Base-by-base conservation (phyloP, 2,888 invertebrate genomes). In the Octodonta nipae region DNA sequence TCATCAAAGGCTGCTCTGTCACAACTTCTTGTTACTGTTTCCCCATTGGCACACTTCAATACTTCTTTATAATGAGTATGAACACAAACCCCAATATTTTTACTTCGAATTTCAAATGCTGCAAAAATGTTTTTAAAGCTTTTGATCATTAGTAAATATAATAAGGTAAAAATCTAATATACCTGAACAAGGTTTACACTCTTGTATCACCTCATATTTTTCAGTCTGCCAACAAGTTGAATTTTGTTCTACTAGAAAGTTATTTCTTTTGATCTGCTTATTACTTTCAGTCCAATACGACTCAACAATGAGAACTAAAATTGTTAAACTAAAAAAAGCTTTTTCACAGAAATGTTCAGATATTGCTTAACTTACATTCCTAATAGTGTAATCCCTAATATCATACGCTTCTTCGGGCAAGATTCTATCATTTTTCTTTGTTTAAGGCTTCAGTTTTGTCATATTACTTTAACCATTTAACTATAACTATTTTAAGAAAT, bases 131-230 rank as follows among this genome's bases (percentile, higher is more conserved):
- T 12, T 32, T 7, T 22, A 10, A 4, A 3, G 22, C 3, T 32
- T 16, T 7, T 32, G 3, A 32, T 15, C 7, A 13, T 12, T 13
- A 4, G 7, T 8, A 32, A 24, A 32, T 22, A 20, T 5, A 6
- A 15, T 16, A 29, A 13, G 11, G 13, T n/a, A 26, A 22, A 30
- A 35, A 11, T n/a, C 1, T 12, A 26, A 32, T 17, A 42, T 64
- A 77, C 81, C 77, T 56, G 80, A 75, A 60, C 88, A 87, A n/a
- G 82, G 83, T 63, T 85, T 81, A 49, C 87, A 87, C 59, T 82
- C 80, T 47, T 72, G 73, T 12, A 80, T 66, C 12, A 86, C 67
- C 40, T 73, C 71, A 47, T 72, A 84, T 11, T 74, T 68, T 54
- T 86, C 84, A 38, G 72, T 71, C 30, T 73, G 63, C 71, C 78